Percentiles rank a stretch among this genome's conserved stretches.
phyloP scores from a whole-genome alignment of 2,797 vertebrate species.

The Enteromius argenteus region DNA sequence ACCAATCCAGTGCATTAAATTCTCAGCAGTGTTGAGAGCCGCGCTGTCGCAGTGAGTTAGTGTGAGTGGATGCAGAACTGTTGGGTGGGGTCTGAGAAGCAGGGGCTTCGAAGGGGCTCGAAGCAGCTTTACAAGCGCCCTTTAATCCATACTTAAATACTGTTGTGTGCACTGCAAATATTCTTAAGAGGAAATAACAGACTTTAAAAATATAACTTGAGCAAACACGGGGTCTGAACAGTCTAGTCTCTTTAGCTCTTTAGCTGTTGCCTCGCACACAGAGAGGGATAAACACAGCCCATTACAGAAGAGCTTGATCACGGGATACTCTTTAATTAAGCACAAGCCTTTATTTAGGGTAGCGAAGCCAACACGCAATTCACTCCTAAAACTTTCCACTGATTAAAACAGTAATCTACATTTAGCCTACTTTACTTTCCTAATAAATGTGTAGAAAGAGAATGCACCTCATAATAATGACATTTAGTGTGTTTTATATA shows the following conservation, averaged over 20 bases:
- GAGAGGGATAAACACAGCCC: conserved; percentile 23
- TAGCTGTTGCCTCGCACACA: conserved; percentile 14
- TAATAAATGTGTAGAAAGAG: background rate
- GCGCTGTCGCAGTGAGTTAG: background rate
- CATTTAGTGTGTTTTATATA: background rate
- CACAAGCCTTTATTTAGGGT: conserved; percentile 10
- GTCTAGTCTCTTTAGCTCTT: conserved; percentile 30
- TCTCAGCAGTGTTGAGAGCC: background rate
- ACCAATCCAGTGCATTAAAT: background rate
- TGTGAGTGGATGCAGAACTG: conserved; percentile 1
- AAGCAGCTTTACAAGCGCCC: conserved; percentile 43
- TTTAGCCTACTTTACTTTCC: background rate
- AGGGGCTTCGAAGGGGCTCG: conserved; percentile 26
- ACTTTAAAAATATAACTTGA: conserved; percentile 52
- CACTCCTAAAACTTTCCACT: conserved; percentile 20
- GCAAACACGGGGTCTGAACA: conserved; percentile 40
- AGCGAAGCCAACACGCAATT: conserved; percentile 2
- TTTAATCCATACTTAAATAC: conserved; percentile 55
- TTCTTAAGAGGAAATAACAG: conserved; percentile 58
- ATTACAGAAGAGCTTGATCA: conserved; percentile 15
- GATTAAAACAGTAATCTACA: background rate
- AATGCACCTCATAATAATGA: background rate
- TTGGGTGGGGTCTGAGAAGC: conserved; percentile 40
- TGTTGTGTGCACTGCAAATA: conserved; percentile 42
- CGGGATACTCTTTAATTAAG: conserved; percentile 29